phyloP scores from a whole-genome alignment of 2,797 vertebrate species.

The Ptychadena robeensis region DNA sequence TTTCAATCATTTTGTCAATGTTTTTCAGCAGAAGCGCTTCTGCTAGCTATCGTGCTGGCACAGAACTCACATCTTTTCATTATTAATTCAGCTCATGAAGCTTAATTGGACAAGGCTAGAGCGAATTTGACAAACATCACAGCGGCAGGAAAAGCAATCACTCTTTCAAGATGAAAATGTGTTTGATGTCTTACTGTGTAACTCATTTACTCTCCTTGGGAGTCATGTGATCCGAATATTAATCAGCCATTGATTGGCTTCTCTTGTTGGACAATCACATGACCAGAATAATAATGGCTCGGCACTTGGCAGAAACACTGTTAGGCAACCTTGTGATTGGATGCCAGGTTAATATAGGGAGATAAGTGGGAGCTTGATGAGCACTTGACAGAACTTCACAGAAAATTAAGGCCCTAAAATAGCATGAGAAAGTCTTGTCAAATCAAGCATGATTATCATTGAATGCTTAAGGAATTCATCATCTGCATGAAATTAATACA shows the following conservation, averaged over 20 bases:
- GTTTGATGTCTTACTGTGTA: slow-evolving; percentile 89
- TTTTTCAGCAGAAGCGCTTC: slow-evolving; percentile 66
- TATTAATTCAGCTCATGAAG: slow-evolving; percentile 85
- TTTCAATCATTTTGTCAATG: slow-evolving; percentile 69
- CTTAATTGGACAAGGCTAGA: slow-evolving; percentile 87
- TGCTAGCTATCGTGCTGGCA: slow-evolving; percentile 73
- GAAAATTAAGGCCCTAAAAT: slow-evolving; percentile 86
- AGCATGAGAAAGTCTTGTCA: slow-evolving; percentile 87
- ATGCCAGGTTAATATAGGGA: slow-evolving; percentile 79
- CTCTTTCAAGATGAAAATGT: slow-evolving; percentile 88
- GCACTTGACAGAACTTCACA: slow-evolving; percentile 87
- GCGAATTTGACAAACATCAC: slow-evolving; percentile 87
- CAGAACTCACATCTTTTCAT: slow-evolving; percentile 75
- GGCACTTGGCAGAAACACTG: slow-evolving; percentile 68
- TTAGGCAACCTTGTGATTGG: slow-evolving; percentile 81
- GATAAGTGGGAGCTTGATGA: slow-evolving; percentile 85
- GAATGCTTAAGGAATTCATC: slow-evolving; percentile 85
- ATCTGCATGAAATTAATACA: slow-evolving; percentile 87
- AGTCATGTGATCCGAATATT: slow-evolving; percentile 83
- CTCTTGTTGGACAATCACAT: slow-evolving; percentile 79
- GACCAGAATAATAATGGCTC: slow-evolving; percentile 78
- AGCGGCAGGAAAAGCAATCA: slow-evolving; percentile 88
- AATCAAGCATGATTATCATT: slow-evolving; percentile 86
- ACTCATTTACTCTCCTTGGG: slow-evolving; percentile 83
- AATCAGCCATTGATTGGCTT: slow-evolving; percentile 85